phyloP scores from a whole-genome alignment of 2,888 invertebrate genomes.

The Leptinotarsa haldemani region DNA sequence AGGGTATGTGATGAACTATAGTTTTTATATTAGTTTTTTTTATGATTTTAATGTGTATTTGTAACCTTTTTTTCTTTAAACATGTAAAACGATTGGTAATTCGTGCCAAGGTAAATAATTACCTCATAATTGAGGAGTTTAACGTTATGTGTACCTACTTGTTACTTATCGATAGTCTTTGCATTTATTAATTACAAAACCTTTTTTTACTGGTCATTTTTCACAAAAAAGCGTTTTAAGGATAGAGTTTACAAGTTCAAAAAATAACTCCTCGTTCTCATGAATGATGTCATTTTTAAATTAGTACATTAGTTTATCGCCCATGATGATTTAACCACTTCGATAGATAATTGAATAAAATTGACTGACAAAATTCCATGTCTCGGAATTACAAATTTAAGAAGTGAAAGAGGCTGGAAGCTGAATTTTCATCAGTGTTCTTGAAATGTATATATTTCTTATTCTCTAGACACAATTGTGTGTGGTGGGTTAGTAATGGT shows the following conservation, averaged over 20 bases:
- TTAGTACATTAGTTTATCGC: too few relatives aligned
- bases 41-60: not conserved
- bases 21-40: not conserved
- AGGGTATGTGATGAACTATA: slow-evolving; percentile 18
- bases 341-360: too few relatives aligned
- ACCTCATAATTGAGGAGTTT: slow-evolving; percentile 19
- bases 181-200: slow-evolving; percentile 23
- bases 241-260: not conserved
- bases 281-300: too few relatives aligned
- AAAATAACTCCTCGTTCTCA: too few relatives aligned
- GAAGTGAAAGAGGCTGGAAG: too few relatives aligned
- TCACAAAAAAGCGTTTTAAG: not conserved
- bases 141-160: not conserved
- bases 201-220: slow-evolving; percentile 12
- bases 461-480: too few relatives aligned
- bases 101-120: slow-evolving; percentile 37
- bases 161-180: slow-evolving; percentile 23
- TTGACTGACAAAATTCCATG: too few relatives aligned
- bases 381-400: too few relatives aligned
- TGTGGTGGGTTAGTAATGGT: too few relatives aligned
- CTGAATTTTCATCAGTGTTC: too few relatives aligned
- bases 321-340: too few relatives aligned
- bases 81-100: not conserved
- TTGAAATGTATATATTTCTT: too few relatives aligned
- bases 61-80: not conserved